phyloP scores from a whole-genome alignment of 2,797 vertebrate genomes.

The Oceanodroma leucorhoa region DNA sequence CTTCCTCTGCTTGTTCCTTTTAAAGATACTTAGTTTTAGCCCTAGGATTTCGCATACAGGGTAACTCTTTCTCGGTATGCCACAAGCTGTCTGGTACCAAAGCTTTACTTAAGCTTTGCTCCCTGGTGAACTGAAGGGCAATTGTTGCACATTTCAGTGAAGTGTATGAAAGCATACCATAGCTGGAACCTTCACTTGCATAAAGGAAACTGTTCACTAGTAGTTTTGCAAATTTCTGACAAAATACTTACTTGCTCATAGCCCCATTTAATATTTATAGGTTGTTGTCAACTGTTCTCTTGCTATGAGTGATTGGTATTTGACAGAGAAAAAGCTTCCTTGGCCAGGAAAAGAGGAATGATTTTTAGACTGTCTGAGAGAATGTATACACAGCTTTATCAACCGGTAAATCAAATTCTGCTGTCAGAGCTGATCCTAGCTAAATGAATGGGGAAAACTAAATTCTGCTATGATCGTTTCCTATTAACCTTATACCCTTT shows the following conservation, averaged over 20 bases:
- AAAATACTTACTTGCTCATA: neutral
- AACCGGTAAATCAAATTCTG: neutral
- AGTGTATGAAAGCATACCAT: neutral
- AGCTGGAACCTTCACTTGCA: neutral
- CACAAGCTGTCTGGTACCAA: neutral
- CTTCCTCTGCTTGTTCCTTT: neutral
- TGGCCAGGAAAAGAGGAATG: neutral
- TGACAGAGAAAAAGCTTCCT: neutral
- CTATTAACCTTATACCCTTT: neutral
- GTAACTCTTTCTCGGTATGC: rapidly evolving
- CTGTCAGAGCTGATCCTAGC: neutral
- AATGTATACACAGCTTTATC: neutral
- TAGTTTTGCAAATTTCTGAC: neutral
- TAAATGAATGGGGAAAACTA: neutral
- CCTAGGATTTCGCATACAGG: neutral
- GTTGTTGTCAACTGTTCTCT: neutral
- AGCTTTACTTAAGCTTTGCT: neutral
- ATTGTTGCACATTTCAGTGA: neutral
- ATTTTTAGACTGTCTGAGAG: neutral
- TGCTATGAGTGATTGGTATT: neutral
- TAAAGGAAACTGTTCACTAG: neutral
- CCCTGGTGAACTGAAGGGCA: neutral
- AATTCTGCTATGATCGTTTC: neutral
- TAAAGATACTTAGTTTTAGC: neutral
- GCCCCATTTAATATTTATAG: neutral